Percentiles rank a stretch among this genome's conserved stretches.
Evolutionary conservation across 1,140 invertebrate genomes (phyloP).

Genomic region (Drosophila ercepeae): DNA sequence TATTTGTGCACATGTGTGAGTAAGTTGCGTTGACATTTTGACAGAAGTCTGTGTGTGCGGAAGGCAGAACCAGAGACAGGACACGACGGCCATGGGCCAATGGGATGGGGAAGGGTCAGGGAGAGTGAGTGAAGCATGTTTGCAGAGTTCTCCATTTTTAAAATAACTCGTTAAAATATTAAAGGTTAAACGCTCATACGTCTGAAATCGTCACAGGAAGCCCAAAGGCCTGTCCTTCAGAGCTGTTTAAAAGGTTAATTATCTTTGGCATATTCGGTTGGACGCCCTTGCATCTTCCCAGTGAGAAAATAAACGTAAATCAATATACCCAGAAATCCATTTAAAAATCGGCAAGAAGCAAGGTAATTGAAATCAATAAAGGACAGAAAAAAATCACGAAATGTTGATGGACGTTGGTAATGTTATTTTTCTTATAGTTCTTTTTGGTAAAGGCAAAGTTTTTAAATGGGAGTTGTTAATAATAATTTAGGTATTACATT

Average conservation of each 20-base stretch:
- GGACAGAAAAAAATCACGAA: background rate
- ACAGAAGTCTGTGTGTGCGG: slow-evolving; percentile 53
- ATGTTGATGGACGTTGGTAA: background rate
- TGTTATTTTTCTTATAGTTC: background rate
- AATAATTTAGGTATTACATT: too few species aligned
- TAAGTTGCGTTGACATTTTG: slow-evolving; percentile 76
- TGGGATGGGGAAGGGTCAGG: background rate
- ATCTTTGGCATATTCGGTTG: slow-evolving; percentile 73
- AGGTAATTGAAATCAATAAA: slow-evolving; percentile 44
- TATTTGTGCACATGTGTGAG: slow-evolving; percentile 45
- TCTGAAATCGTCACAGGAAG: background rate
- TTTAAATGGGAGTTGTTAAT: too few species aligned
- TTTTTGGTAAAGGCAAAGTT: background rate
- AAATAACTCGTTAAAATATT: slow-evolving; percentile 80
- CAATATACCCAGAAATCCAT: slow-evolving; percentile 52
- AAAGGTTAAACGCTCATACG: slow-evolving; percentile 64
- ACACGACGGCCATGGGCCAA: slow-evolving; percentile 2
- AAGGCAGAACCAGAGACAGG: slow-evolving; percentile 6
- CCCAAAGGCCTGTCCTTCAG: slow-evolving; percentile 8
- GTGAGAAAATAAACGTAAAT: slow-evolving; percentile 53
- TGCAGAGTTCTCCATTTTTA: slow-evolving; percentile 79
- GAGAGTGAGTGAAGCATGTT: slow-evolving; percentile 60
- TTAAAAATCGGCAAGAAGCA: slow-evolving; percentile 9
- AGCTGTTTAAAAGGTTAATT: slow-evolving; percentile 75
- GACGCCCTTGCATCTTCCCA: slow-evolving; percentile 55